Conservation (phyloP, 2,888 invertebrate species). For the Drosophila hamatofila region DNA sequence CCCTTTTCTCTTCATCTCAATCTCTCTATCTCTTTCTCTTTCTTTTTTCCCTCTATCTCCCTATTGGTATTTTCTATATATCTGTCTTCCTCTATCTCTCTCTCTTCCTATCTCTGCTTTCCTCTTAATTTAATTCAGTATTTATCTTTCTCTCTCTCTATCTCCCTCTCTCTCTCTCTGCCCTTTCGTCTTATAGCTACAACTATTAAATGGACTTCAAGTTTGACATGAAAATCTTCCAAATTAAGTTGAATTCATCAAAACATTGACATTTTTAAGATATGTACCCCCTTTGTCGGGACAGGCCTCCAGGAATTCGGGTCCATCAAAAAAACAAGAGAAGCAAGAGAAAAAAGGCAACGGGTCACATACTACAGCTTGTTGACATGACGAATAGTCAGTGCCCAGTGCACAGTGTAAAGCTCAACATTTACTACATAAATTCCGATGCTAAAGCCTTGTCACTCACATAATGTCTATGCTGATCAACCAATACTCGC, state of each 20-base stretch:
- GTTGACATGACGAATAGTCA: slow-evolving; percentile 30
- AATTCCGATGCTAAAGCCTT: slow-evolving; percentile 55
- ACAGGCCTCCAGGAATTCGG: slow-evolving; percentile 5
- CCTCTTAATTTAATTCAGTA: too few species aligned
- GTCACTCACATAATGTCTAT: slow-evolving; percentile 75
- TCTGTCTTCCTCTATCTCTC: background rate
- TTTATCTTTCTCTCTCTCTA: background rate
- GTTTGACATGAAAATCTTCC: slow-evolving; percentile 7
- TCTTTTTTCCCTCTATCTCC: too few species aligned
- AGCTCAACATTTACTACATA: slow-evolving; percentile 13
- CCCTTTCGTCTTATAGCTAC: too few species aligned
- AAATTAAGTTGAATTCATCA: slow-evolving; percentile 10
- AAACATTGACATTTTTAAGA: slow-evolving; percentile 14
- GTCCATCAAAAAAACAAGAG: background rate
- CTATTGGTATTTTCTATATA: background rate
- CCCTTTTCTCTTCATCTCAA: background rate
- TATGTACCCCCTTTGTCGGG: slow-evolving; percentile 2
- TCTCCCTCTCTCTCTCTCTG: background rate
- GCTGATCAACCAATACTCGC: slow-evolving; percentile 57
- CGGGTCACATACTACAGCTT: slow-evolving; percentile 45
- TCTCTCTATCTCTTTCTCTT: background rate
- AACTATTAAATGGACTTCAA: background rate
- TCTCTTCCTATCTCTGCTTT: background rate
- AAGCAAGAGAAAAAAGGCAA: background rate
- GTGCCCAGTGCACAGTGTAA: slow-evolving; percentile 9